These are phyloP conservation scores for Galaxea fascicularis DNA, from an alignment of 92 coral and sea anemone species.

Conservation along the genomic window DNA sequence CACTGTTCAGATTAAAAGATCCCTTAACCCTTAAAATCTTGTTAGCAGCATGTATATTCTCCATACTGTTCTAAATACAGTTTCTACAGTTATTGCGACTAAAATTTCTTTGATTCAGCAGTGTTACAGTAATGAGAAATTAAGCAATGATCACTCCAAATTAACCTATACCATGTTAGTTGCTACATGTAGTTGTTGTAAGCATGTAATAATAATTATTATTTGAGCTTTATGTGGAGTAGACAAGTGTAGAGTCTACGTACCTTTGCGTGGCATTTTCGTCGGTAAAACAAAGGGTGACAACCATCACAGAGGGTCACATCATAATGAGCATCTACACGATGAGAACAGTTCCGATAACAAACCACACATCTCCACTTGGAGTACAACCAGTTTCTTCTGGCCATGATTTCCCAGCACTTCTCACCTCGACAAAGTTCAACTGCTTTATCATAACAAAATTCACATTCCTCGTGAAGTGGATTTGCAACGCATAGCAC, in stretches of 20 bases:
- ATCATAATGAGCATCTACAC: constrained; percentile 92
- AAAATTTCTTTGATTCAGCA: no score
- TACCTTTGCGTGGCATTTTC: constrained; percentile 99
- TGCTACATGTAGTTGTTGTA: no score
- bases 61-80: no score
- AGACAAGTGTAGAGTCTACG: background rate
- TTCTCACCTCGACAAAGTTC: constrained; percentile 83
- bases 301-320: constrained; percentile 95
- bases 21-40: no score
- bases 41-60: no score
- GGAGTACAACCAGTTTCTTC: constrained; percentile 91
- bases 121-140: no score
- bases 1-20: no score
- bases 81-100: no score
- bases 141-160: no score
- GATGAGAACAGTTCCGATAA: constrained; percentile 89
- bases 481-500: constrained; percentile 91
- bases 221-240: no score
- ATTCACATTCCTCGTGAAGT: constrained; percentile 61
- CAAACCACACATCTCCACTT: constrained; percentile 98
- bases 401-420: constrained; percentile 85
- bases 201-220: no score
- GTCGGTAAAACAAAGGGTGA: constrained; percentile 97
- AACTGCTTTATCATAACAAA: constrained; percentile 89
- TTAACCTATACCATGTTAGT: no score